Evolutionary conservation across 2,888 invertebrate species (phyloP), one percentile per base, ranked within the genome.

Genomic region (Cephonodes hylas): DNA sequence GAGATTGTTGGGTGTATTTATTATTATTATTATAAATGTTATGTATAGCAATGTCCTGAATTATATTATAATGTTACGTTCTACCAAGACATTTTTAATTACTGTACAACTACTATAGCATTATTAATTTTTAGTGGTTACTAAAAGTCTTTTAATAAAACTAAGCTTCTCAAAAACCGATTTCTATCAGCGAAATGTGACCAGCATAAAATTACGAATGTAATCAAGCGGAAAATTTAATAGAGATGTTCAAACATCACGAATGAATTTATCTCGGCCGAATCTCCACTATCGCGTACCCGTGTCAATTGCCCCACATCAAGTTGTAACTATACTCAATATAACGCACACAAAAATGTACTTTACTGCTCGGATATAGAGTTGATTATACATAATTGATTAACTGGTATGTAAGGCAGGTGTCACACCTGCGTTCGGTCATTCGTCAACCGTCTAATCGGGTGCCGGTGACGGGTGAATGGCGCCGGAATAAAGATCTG

Each of bases 301-400:
- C 74, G 72, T 80, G 83, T 83, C 83, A 79, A 81, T 83, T 75
- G 73, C 65, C 70, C 76, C 67, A 71, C 69, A 77, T 79, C 74
- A 77, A 75, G 68, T 72, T 72, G 75, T 75, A 71, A 71, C 68
- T 68, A 63, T 61, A 48, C 42, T 63, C 59, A 62, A 62, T 64
- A 60, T 60, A 22, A 25, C 25, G 44, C 25, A 59, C 27, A 34
- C 58, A 18, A 66, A 75, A 71, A 63, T 44, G 13, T 53, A 63
- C 67, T 62, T 60, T 73, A 68, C 18, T 0, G 0, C 4, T 0
- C 25, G 1, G 2, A 0, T 0, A 27, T 71, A 77, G 66, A 58
- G 72, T 64, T 34, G 44, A 59, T 42, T 42, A 44, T 66, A 59
- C 48, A 58, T 7, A 10, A 65, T 57, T 57, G 42, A 6, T 10